These are phyloP conservation scores for Sebastes flavidus DNA, from an alignment of 2,797 vertebrate species.

Conservation along the genomic window DNA sequence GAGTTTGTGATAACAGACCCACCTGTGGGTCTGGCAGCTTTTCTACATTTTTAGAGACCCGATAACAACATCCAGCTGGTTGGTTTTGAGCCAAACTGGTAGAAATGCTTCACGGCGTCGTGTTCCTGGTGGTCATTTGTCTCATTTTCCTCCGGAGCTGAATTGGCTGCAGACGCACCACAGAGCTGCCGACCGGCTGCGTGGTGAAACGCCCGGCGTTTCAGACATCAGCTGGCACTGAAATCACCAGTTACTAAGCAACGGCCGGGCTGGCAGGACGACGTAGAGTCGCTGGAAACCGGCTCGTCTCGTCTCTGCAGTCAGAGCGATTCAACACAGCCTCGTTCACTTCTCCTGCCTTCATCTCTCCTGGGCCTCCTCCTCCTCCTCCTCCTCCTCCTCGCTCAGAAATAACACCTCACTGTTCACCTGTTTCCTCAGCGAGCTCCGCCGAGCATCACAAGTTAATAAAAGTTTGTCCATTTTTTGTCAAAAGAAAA, in stretches of 20 bases:
- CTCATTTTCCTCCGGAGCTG: background rate
- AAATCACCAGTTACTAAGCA: conserved; percentile 62
- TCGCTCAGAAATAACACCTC: no score
- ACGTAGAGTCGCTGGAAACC: conserved; percentile 30
- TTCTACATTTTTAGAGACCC: no score
- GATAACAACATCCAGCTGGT: no score
- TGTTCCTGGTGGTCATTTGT: background rate
- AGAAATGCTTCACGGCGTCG: background rate
- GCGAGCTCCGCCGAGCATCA: no score
- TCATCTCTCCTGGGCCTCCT: conserved; percentile 27
- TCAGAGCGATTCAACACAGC: conserved; percentile 40
- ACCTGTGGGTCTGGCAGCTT: no score
- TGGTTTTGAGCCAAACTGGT: no score
- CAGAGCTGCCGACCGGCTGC: background rate
- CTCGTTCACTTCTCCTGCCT: conserved; percentile 24
- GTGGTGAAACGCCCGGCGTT: background rate
- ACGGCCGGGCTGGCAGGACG: conserved; percentile 34
- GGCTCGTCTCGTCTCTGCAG: conserved; percentile 42
- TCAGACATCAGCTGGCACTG: conserved; percentile 29
- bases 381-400: conserved; percentile 6
- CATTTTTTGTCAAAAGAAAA: background rate
- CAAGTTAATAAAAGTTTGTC: conserved; percentile 5
- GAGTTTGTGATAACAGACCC: no score
- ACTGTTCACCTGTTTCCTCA: no score
- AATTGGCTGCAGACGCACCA: conserved; percentile 5